A percentile compares a stretch with the other conserved stretches of the same genome.
Conservation (phyloP, 2,888 invertebrate genomes). For the Lypha dubia region DNA sequence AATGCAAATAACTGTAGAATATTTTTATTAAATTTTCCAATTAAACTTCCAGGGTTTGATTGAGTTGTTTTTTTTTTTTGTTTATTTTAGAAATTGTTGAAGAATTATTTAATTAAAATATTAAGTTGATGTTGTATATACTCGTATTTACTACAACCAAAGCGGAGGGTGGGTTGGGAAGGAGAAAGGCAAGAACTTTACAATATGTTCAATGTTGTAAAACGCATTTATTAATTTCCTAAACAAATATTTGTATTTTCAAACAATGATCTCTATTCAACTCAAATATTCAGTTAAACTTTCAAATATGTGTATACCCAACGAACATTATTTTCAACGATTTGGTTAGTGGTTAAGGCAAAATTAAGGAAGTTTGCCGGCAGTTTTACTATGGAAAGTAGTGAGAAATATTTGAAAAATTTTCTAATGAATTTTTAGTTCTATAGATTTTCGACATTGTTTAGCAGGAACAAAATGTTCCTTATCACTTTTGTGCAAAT, state of each 20-base stretch:
- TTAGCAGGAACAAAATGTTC: too few species aligned
- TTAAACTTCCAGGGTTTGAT: not conserved
- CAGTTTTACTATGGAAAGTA: too few species aligned
- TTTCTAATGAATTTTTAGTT: too few species aligned
- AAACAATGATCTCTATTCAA: constrained; percentile 66
- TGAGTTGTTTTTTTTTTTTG: constrained; percentile 6
- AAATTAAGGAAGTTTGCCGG: too few species aligned
- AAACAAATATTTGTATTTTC: constrained; percentile 70
- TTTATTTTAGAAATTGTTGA: constrained; percentile 32
- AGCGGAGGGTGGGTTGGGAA: not conserved
- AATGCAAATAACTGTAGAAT: not conserved
- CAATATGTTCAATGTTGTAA: constrained; percentile 24
- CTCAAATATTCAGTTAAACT: constrained; percentile 28
- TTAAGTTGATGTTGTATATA: constrained; percentile 44
- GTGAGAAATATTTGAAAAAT: too few species aligned
- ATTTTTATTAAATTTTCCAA: not conserved
- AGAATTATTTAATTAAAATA: constrained; percentile 60
- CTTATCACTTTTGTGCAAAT: too few species aligned
- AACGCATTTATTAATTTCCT: constrained; percentile 71
- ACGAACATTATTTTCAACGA: too few species aligned
- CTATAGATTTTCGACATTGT: too few species aligned
- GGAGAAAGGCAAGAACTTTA: not conserved
- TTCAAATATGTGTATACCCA: not conserved
- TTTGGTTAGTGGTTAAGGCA: too few species aligned
- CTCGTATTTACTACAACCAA: constrained; percentile 15